These are phyloP conservation scores for Parapristionchus giblindavisi DNA, from an alignment of 2,888 invertebrate genomes.

Conservation along the genomic window DNA sequence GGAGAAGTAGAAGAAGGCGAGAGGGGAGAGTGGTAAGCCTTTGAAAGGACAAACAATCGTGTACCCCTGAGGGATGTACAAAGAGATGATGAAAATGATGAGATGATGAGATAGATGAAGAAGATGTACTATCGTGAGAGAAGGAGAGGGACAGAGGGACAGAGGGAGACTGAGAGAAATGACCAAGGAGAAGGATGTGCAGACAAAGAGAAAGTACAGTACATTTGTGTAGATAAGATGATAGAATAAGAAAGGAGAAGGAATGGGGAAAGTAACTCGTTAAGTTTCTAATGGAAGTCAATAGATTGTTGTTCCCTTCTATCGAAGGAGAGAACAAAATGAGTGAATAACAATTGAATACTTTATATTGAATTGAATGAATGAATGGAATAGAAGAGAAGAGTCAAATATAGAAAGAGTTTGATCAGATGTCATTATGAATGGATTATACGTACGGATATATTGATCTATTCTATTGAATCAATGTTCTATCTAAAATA, in stretches of 20 bases:
- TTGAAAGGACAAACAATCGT: not conserved
- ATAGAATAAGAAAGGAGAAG: not conserved
- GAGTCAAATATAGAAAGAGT: not conserved
- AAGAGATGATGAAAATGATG: not conserved
- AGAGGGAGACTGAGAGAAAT: not conserved
- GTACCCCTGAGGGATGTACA: not conserved
- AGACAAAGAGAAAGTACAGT: too few relatives aligned
- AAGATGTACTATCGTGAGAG: not conserved
- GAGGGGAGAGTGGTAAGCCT: not conserved
- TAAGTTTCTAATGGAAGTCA: too few relatives aligned
- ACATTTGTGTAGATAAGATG: too few relatives aligned
- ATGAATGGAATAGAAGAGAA: not conserved
- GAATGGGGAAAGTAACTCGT: too few relatives aligned
- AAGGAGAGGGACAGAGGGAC: not conserved
- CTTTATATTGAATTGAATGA: too few relatives aligned
- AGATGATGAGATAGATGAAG: not conserved
- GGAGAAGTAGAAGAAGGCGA: slow-evolving; percentile 1
- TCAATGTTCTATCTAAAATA: too few relatives aligned
- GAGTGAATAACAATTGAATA: too few relatives aligned
- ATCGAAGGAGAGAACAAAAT: too few relatives aligned
- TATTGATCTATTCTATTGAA: too few relatives aligned
- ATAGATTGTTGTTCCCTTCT: too few relatives aligned
- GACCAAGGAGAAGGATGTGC: not conserved
- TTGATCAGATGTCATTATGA: not conserved
- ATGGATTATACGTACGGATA: too few relatives aligned